A percentile compares a stretch with the other conserved stretches of the same genome.
Conservation (phyloP, 2,797 vertebrate species). For the Remorina albescens region DNA sequence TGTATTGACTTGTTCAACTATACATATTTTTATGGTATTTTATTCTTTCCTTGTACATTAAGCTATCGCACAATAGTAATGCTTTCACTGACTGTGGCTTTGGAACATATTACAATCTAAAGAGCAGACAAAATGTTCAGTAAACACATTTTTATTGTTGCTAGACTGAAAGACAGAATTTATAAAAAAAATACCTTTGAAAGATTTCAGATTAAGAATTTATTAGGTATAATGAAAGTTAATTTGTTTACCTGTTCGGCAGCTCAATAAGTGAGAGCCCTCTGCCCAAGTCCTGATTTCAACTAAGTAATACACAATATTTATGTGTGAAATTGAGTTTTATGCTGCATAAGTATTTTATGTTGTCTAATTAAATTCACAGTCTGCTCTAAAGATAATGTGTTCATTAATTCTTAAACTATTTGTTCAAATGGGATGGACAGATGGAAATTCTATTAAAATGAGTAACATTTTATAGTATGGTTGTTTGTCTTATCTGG, state of each 20-base stretch:
- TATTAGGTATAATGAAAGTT: slow-evolving; percentile 50
- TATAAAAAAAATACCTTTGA: slow-evolving; percentile 52
- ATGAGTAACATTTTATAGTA: slow-evolving; percentile 82
- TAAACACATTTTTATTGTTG: slow-evolving; percentile 50
- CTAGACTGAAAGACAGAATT: slow-evolving; percentile 48
- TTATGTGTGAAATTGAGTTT: slow-evolving; percentile 60
- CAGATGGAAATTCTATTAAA: slow-evolving; percentile 83
- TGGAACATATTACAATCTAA: slow-evolving; percentile 76
- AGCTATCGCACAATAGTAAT: slow-evolving; percentile 77
- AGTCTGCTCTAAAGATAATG: slow-evolving; percentile 80
- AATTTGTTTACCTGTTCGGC: slow-evolving; percentile 55
- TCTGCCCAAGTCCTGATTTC: slow-evolving; percentile 50
- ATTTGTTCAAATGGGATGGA: slow-evolving; percentile 73
- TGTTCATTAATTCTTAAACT: slow-evolving; percentile 79
- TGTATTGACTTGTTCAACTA: slow-evolving; percentile 78
- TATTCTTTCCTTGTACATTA: slow-evolving; percentile 83
- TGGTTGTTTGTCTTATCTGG: slow-evolving; percentile 69
- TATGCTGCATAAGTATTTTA: slow-evolving; percentile 66
- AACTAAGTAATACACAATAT: slow-evolving; percentile 68
- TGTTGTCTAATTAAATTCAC: slow-evolving; percentile 72
- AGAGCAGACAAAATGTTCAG: slow-evolving; percentile 67
- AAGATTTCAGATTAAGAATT: slow-evolving; percentile 66
- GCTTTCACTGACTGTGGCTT: slow-evolving; percentile 79
- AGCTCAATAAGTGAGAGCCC: slow-evolving; percentile 35
- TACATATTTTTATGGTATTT: slow-evolving; percentile 82